Evolutionary conservation across 2,888 invertebrate genomes (phyloP), one percentile per base, ranked within the genome.

Genomic region (Cactoblastis cactorum): DNA sequence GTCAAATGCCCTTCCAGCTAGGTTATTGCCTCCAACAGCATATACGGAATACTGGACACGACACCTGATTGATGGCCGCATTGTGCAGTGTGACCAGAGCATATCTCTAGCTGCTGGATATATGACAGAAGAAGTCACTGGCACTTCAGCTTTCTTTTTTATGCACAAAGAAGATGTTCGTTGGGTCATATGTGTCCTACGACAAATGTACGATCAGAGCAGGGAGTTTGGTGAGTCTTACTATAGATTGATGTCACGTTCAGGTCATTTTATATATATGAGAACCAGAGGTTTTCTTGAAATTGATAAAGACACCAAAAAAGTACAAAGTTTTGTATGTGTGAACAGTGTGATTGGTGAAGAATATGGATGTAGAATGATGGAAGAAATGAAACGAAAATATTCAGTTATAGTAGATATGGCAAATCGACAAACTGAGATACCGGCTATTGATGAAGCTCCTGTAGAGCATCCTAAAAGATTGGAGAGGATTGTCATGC

Each of bases 91-190:
- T 75, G 98, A 98, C 77, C 97, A 97, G 74, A 93, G 97, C 71
- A 96, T 97, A 71, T 96, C 97, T 5, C 87, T 96, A 53, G 94
- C 97, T 11, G 95, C 95, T 50, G 97, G 97, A 2, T 96, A 96
- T 72, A 93, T 97, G 93, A 94, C 95, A 9, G 94, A 95, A 62
- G 97, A 98, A 86, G 95, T 97, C 0, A 93, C 94, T 8, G 97
- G 97, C n/a, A 89, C 93, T 53, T 96, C 95, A 57, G 97, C 97
- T 8, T 98, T 97, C 80, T 92, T 93, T 50, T 97, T 95, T 74
- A 97, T 98, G 94, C 96, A 96, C 80, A 92, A 93, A 72, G 96
- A 97, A 62, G 97, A 97, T 86, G 95, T 95, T 1, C 93, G 95
- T 66, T 96, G 96, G 95, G 95, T 96, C 0, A 94, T 96, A 74